A percentile compares a stretch with the other conserved stretches of the same genome.
Conservation (phyloP, 2,113 vertebrate genomes). For the Porphyrio hochstetteri region DNA sequence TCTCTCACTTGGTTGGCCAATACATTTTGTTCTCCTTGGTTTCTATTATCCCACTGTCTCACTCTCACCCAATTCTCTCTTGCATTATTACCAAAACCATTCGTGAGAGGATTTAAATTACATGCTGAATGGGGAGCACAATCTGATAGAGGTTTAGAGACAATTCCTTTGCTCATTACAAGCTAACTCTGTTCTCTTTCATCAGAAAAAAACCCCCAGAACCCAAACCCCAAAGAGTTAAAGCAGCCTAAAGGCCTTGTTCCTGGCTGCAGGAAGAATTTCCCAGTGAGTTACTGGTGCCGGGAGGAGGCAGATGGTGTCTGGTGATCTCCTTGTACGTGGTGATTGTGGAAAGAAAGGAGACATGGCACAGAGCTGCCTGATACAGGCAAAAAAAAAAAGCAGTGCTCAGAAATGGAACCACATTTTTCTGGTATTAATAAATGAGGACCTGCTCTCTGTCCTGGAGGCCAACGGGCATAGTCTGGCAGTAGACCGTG, state of each 20-base stretch:
- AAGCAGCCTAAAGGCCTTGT: neutral
- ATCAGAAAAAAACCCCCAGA: neutral
- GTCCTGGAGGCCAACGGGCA: neutral
- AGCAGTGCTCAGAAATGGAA: neutral
- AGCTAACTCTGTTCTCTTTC: neutral
- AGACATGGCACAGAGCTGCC: neutral
- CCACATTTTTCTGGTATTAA: neutral
- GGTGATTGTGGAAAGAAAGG: neutral
- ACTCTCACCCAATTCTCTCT: neutral
- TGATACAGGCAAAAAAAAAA: neutral
- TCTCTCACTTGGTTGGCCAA: neutral
- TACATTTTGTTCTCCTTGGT: accelerated
- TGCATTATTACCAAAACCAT: neutral
- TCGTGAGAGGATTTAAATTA: neutral
- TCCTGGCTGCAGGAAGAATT: neutral
- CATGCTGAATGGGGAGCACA: neutral
- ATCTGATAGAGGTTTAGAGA: neutral
- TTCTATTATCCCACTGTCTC: neutral
- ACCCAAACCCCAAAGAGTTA: neutral
- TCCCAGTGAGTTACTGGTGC: neutral
- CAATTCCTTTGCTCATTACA: neutral
- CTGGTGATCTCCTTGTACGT: neutral
- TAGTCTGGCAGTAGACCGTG: neutral
- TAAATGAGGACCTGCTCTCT: neutral
- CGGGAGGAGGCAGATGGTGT: neutral